Evolutionary conservation across 2,888 invertebrate species (phyloP).

Genomic region (Nemapogon koenigi): DNA sequence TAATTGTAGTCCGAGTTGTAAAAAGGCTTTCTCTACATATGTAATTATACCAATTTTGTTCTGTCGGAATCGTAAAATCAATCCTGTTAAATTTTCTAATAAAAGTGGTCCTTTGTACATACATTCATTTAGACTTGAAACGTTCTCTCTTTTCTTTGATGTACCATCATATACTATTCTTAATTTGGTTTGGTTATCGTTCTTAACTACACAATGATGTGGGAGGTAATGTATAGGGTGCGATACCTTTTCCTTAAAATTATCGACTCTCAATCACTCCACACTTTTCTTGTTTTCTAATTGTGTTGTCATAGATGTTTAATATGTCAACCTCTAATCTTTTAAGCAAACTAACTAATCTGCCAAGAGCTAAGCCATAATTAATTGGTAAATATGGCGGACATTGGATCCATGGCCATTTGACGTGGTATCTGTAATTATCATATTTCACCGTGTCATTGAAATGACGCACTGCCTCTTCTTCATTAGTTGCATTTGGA

Average conservation of each 20-base stretch:
- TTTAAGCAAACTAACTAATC: constrained; percentile 12
- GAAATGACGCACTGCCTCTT: constrained; percentile 16
- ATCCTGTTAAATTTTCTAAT: constrained; percentile 19
- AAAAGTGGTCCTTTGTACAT: constrained; percentile 18
- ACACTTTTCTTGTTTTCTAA: no score
- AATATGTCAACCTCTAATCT: constrained; percentile 6
- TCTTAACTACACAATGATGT: constrained; percentile 13
- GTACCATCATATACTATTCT: constrained; percentile 19
- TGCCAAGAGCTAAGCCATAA: constrained; percentile 14
- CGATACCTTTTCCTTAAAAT: neutral
- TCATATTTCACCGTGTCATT: constrained; percentile 12
- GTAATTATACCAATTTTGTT: constrained; percentile 16
- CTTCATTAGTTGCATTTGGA: constrained; percentile 13
- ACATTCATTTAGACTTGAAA: constrained; percentile 20
- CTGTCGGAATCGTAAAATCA: constrained; percentile 18
- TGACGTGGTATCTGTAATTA: constrained; percentile 13
- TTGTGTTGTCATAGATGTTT: constrained; percentile 8
- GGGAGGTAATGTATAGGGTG: constrained; percentile 17
- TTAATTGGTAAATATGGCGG: constrained; percentile 15
- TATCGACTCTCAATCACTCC: constrained; percentile 5
- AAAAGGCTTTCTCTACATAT: constrained; percentile 21
- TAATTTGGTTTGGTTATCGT: constrained; percentile 6
- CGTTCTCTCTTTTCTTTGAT: constrained; percentile 14
- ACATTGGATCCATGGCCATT: constrained; percentile 17
- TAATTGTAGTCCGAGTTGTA: constrained; percentile 18